These are phyloP conservation scores for Ciconia maguari DNA, from an alignment of 2,113 vertebrate genomes.

Conservation along the genomic window DNA sequence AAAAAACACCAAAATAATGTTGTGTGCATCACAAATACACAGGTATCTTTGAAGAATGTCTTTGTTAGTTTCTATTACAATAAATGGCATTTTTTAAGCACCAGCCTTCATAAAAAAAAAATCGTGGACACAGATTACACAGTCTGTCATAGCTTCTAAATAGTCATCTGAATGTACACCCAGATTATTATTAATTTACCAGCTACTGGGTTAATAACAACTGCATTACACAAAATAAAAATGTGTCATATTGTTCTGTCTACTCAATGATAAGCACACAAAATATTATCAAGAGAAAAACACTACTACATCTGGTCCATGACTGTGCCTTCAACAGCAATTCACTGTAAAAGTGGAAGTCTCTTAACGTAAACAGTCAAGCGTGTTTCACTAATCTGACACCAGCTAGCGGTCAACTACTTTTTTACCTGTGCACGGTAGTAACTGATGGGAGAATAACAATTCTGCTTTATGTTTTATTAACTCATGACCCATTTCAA, in stretches of 20 bases:
- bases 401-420: background rate
- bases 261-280: background rate
- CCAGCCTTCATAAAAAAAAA: background rate
- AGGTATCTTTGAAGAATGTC: background rate
- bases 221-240: background rate
- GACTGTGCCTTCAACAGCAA: background rate
- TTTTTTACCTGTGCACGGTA: background rate
- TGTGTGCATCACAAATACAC: background rate
- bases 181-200: background rate
- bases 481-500: background rate
- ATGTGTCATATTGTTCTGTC: background rate
- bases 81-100: background rate
- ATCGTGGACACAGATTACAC: rapidly evolving
- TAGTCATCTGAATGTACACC: background rate
- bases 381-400: background rate
- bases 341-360: background rate
- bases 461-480: background rate
- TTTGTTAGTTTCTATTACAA: background rate
- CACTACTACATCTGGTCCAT: background rate
- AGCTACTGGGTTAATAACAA: background rate
- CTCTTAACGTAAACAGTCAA: background rate
- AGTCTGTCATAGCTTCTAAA: background rate
- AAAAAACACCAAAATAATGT: background rate
- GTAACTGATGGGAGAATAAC: background rate
- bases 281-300: background rate